phyloP scores from a whole-genome alignment of 2,113 vertebrate species.

The Mobula birostris region DNA sequence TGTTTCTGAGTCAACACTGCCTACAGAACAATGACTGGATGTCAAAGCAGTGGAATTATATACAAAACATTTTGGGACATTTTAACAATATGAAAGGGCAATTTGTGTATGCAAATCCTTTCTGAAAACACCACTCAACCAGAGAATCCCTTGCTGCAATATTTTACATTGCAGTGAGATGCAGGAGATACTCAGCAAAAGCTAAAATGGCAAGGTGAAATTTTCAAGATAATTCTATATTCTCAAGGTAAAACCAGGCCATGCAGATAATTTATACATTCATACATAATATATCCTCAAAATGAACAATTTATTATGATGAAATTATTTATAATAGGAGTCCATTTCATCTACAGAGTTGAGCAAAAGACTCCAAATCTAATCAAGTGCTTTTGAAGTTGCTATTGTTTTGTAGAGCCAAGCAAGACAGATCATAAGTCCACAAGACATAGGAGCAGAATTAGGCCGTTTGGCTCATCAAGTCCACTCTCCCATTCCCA shows the following conservation, averaged over 20 bases:
- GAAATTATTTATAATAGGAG: not conserved
- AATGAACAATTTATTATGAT: constrained; percentile 13
- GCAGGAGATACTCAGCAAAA: not conserved
- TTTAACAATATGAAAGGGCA: not conserved
- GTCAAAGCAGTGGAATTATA: not conserved
- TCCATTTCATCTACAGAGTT: not conserved
- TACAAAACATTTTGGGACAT: not conserved
- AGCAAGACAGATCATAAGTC: not conserved
- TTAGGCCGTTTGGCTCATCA: no score
- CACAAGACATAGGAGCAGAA: no score
- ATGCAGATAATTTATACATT: not conserved
- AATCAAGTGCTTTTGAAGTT: not conserved
- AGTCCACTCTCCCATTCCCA: no score
- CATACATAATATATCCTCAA: not conserved
- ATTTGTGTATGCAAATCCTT: not conserved
- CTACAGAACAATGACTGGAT: not conserved
- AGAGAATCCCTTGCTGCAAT: not conserved
- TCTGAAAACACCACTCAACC: not conserved
- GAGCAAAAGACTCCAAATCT: not conserved
- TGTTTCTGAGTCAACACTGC: not conserved
- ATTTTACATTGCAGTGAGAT: not conserved
- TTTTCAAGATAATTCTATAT: not conserved
- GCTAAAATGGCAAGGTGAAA: not conserved
- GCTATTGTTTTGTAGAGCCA: not conserved
- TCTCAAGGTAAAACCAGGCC: not conserved